Conservation (phyloP, 37 sponge, comb jelly and placozoan genomes). For the Dysidea cf. avara region DNA sequence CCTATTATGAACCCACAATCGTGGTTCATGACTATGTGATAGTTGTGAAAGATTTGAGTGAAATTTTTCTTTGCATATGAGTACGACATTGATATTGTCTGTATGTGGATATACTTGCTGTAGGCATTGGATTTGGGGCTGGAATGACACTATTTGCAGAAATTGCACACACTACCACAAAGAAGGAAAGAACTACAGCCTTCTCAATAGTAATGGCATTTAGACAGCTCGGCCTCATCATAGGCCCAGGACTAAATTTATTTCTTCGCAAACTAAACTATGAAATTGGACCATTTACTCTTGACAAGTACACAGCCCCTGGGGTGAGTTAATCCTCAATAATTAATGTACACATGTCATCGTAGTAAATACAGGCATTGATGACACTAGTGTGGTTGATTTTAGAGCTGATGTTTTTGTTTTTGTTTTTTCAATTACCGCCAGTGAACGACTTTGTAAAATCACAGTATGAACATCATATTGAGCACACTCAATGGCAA, state of each 20-base stretch:
- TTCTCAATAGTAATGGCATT: slow-evolving; percentile 70
- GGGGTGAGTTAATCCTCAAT: no score
- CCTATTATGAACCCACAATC: no score
- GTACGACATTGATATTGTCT: no score
- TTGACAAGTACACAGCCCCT: slow-evolving; percentile 60
- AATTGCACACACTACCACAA: slow-evolving; percentile 65
- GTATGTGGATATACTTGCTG: no score
- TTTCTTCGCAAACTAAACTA: no score
- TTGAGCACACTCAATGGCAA: no score
- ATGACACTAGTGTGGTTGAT: slow-evolving; percentile 69
- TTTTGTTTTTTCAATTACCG: slow-evolving; percentile 59
- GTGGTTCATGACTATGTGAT: no score
- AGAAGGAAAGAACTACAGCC: no score
- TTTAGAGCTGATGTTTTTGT: slow-evolving; percentile 63
- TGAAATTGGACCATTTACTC: slow-evolving; percentile 72
- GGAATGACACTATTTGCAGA: slow-evolving; percentile 78
- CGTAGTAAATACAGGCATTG: slow-evolving; percentile 23
- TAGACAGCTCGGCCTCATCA: slow-evolving; percentile 71
- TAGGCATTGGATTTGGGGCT: slow-evolving; percentile 83
- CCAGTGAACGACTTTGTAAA: slow-evolving; percentile 8
- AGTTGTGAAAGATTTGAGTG: no score
- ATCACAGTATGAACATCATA: background rate
- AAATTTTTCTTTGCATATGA: no score
- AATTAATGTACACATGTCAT: background rate
- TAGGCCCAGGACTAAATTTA: slow-evolving; percentile 85